phyloP scores from a whole-genome alignment of 2,888 invertebrate genomes.

The Trichogramma evanescens region DNA sequence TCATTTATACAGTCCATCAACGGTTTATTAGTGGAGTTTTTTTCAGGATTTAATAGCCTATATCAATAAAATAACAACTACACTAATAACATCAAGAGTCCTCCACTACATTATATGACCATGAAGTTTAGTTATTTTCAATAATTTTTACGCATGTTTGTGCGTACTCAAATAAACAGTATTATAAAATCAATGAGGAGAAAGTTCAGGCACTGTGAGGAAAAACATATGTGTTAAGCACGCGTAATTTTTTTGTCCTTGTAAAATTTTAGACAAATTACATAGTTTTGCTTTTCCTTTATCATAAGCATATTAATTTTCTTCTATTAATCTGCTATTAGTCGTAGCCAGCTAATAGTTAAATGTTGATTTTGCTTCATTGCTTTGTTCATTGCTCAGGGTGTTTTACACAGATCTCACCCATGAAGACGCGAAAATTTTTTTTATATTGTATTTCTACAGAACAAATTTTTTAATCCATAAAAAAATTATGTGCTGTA shows the following conservation, averaged over 20 bases:
- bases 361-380: constrained; percentile 1
- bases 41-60: neutral
- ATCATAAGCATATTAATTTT: constrained; percentile 8
- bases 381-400: constrained; percentile 15
- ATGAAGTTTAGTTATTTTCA: constrained; percentile 1
- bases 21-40: constrained; percentile 2
- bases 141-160: constrained; percentile 16
- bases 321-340: constrained; percentile 9
- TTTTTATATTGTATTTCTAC: constrained; percentile 14
- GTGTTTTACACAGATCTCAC: constrained; percentile 10
- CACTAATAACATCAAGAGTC: constrained; percentile 8
- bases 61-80: constrained; percentile 6
- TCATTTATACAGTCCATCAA: constrained; percentile 3
- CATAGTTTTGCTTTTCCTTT: constrained; percentile 4
- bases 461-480: constrained; percentile 13
- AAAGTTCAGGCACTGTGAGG: constrained; percentile 19
- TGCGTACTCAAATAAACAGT: constrained; percentile 9
- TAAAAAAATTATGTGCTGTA: constrained; percentile 11
- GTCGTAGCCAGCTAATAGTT: constrained; percentile 7
- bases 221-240: constrained; percentile 13
- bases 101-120: neutral
- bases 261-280: constrained; percentile 14
- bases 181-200: constrained; percentile 1
- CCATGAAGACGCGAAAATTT: constrained; percentile 6
- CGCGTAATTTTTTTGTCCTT: constrained; percentile 3